Base-by-base conservation (phyloP, 2,797 vertebrate species). In the Pygocentrus nattereri region DNA sequence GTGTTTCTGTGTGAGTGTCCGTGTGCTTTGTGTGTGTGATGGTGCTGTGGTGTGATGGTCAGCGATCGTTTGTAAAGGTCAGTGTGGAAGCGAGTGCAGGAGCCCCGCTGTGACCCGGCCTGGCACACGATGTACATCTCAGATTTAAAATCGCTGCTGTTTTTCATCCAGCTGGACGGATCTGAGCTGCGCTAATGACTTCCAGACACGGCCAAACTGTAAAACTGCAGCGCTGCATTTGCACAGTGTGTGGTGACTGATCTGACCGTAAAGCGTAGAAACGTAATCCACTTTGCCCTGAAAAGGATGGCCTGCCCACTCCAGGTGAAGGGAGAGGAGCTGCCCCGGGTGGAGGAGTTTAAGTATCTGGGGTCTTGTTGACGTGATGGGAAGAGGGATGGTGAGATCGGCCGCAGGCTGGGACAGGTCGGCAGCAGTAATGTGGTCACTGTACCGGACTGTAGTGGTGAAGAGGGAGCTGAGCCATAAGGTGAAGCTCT, bases 61-160 rank as follows among this genome's bases (percentile, higher is more conserved):
- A 85, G 86, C 82, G 81, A 27, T 86, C 83, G 88, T 92, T 90
- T 88, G 88, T 87, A 80, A 89, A 89, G 87, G 87, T 89, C 87
- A 88, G 82, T 86, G 86, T 85, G 88, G 84, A 79, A 84, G 86
- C 85, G 88, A 86, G 86, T 79, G 21, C 65, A 76, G 23, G 71
- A 31, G 81, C 76, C 82, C 84, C 68, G 34, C 71, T 82, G 80
- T 87, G 80, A 65, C 84, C 79, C 74, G 2, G 84, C 87, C 85
- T 85, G 85, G 85, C 77, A 77, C 86, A 72, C 75, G 59, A 82
- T 88, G 89, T 87, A 83, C 86, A 90, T 88, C 80, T 81, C 78
- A 31, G 82, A 80, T 82, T 80, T 78, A 50, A 65, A 85, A 88
- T 21, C 13, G 8, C 69, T 34, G 50, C 71, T 10, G 12, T 15